Percentiles rank a stretch among this genome's conserved stretches.
Conservation (phyloP, 2,797 vertebrate genomes). For the Leucoraja ocellata region DNA sequence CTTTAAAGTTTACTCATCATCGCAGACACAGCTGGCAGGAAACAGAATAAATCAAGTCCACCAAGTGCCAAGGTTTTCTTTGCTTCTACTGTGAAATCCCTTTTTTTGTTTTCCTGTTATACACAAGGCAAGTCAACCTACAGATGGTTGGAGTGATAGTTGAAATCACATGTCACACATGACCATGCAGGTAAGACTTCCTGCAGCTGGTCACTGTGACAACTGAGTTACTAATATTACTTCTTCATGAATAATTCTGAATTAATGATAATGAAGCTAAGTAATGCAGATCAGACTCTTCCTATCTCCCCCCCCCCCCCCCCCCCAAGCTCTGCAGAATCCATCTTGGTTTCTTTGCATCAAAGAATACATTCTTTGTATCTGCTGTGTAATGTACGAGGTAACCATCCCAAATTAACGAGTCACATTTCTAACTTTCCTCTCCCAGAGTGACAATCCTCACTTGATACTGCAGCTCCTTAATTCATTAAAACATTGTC, state of each 20-base stretch:
- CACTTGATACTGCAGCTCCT: too few species aligned
- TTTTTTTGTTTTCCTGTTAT: neutral
- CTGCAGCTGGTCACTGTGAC: neutral
- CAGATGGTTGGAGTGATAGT: neutral
- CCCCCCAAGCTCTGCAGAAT: neutral
- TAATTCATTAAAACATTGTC: neutral
- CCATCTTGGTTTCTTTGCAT: neutral
- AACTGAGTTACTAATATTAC: neutral
- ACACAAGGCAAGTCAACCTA: neutral
- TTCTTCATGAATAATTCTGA: neutral
- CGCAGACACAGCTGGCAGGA: neutral
- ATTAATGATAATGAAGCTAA: neutral
- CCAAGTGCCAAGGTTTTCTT: neutral
- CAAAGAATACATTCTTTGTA: neutral
- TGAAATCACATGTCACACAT: too few species aligned
- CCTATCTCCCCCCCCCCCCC: neutral
- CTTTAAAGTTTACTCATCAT: neutral
- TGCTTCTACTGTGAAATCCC: neutral
- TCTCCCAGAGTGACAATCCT: neutral
- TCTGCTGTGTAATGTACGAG: neutral
- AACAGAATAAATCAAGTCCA: constrained; percentile 1
- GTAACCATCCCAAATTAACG: neutral
- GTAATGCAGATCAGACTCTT: neutral
- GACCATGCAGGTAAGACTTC: neutral
- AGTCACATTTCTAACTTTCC: neutral